These are phyloP conservation scores for Gymnothorax reevesii DNA, from an alignment of 2,797 vertebrate genomes.

Conservation along the genomic window DNA sequence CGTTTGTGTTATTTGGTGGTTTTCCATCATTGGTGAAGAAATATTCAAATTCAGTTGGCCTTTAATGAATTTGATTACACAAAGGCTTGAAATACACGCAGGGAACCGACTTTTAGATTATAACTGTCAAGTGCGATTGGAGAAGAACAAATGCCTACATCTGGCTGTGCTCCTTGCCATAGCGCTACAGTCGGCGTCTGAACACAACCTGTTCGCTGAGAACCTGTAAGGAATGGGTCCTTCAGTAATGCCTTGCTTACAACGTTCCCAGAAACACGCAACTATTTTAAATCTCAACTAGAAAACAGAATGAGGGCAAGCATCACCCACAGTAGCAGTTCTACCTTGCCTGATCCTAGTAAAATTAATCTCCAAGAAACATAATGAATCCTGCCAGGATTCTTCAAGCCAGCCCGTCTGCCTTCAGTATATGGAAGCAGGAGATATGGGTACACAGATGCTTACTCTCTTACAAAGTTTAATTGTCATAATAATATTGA, in stretches of 20 bases:
- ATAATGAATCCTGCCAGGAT: constrained; percentile 16
- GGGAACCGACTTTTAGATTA: neutral
- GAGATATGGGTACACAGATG: constrained; percentile 2
- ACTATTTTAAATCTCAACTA: constrained; percentile 50
- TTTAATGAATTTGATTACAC: neutral
- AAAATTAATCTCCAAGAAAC: constrained; percentile 13
- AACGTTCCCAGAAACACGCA: constrained; percentile 52
- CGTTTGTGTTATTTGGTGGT: neutral
- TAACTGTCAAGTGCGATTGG: neutral
- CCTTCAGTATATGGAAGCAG: neutral
- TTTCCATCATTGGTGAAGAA: neutral
- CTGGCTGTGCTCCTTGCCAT: constrained; percentile 40
- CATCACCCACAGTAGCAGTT: constrained; percentile 54
- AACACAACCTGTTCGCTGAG: constrained; percentile 29
- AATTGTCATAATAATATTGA: constrained; percentile 23
- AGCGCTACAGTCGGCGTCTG: neutral
- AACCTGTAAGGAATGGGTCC: constrained; percentile 49
- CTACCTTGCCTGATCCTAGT: constrained; percentile 41
- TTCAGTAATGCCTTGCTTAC: constrained; percentile 57
- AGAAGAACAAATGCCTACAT: neutral
- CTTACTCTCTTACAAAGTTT: neutral
- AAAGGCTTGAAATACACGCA: neutral
- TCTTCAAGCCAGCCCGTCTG: neutral
- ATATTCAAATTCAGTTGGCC: neutral
- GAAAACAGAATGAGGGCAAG: constrained; percentile 56